phyloP scores from a whole-genome alignment of 2,888 invertebrate species.

The Andricus curvator region DNA sequence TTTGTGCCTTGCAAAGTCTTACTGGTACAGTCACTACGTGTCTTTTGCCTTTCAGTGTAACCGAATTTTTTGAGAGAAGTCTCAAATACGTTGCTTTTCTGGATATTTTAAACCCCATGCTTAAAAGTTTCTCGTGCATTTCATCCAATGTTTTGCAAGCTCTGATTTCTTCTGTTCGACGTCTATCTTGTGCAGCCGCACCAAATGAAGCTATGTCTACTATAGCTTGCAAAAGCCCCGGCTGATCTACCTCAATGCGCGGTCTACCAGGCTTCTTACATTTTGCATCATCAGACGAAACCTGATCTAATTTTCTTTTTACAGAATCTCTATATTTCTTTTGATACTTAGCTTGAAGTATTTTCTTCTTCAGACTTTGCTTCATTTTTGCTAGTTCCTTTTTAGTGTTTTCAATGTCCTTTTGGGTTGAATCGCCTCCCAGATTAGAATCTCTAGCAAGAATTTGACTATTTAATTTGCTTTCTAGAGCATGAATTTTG shows the following conservation, averaged over 20 bases:
- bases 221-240: conserved; percentile 65
- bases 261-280: conserved; percentile 41
- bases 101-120: conserved; percentile 55
- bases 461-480: no score
- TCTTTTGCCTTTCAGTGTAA: conserved; percentile 61
- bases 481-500: no score
- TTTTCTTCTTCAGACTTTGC: no score
- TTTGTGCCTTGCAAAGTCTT: conserved; percentile 44
- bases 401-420: neutral
- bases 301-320: no score
- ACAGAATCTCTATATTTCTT: no score
- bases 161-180: conserved; percentile 61
- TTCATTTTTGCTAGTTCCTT: no score
- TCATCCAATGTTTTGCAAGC: no score
- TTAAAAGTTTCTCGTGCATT: no score
- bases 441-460: no score
- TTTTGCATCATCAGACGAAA: neutral
- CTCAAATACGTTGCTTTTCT: conserved; percentile 61
- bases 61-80: conserved; percentile 57
- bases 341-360: no score
- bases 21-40: conserved; percentile 68
- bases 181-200: conserved; percentile 62
- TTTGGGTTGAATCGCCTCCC: no score
- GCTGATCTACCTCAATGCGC: no score
- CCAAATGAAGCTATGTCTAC: conserved; percentile 66